Conservation (phyloP, 1,140 invertebrate genomes). For the Hyphantria cunea region DNA sequence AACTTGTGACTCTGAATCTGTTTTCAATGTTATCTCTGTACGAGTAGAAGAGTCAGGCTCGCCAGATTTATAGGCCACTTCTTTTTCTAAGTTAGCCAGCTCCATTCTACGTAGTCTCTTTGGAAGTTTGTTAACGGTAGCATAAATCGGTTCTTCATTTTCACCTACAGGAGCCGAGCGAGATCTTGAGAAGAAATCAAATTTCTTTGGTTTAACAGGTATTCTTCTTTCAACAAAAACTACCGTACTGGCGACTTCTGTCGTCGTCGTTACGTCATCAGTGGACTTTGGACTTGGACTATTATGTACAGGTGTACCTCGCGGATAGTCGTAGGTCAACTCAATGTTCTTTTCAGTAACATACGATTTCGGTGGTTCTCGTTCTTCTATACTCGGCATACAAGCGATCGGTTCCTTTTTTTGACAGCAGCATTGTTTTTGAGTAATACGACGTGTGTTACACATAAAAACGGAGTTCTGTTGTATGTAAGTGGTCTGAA, state of each 20-base stretch:
- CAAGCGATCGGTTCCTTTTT: slow-evolving; percentile 51
- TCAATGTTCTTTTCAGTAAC: slow-evolving; percentile 81
- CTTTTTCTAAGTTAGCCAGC: slow-evolving; percentile 77
- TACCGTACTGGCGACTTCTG: slow-evolving; percentile 78
- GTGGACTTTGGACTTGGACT: slow-evolving; percentile 57
- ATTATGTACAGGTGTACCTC: slow-evolving; percentile 61
- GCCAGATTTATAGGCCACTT: slow-evolving; percentile 72
- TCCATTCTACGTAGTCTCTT: slow-evolving; percentile 76
- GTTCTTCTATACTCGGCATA: slow-evolving; percentile 35
- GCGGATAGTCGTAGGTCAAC: slow-evolving; percentile 78
- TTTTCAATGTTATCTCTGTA: slow-evolving; percentile 68
- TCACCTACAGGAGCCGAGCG: slow-evolving; percentile 77
- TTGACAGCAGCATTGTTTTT: slow-evolving; percentile 72
- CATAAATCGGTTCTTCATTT: slow-evolving; percentile 78
- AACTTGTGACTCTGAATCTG: slow-evolving; percentile 66
- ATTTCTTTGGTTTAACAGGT: slow-evolving; percentile 69
- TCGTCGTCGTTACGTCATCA: slow-evolving; percentile 70
- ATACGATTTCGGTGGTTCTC: slow-evolving; percentile 62
- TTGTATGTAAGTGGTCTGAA: slow-evolving; percentile 70
- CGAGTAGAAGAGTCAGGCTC: slow-evolving; percentile 66
- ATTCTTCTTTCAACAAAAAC: slow-evolving; percentile 78
- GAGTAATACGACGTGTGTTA: slow-evolving; percentile 72
- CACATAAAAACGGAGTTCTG: slow-evolving; percentile 79
- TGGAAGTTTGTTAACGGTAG: slow-evolving; percentile 79
- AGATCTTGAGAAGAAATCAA: slow-evolving; percentile 77